Evolutionary conservation across 2,888 invertebrate species (phyloP), one percentile per base, ranked within the genome.

Genomic region (Synanthedon tipuliformis): DNA sequence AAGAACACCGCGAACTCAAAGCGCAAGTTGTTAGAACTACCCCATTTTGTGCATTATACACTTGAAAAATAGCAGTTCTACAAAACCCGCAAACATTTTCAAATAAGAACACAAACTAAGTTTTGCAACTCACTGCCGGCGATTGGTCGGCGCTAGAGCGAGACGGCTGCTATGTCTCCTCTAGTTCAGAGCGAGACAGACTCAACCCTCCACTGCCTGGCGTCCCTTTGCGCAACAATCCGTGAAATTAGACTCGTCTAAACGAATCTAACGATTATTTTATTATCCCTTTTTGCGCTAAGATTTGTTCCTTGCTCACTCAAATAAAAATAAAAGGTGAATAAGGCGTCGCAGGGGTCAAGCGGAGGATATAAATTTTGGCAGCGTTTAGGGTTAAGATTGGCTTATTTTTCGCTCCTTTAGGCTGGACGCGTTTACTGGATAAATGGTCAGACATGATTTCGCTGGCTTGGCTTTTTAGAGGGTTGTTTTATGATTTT

Each of bases 211-310:
- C 62, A 57, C 64, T 65, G 68, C 68, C 64, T 62, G 23, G 63
- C 72, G 74, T 78, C 85, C 87, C 84, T 84, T 86, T 83, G 79
- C 73, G 79, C 85, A 85, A 69, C 82, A 80, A 82, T 69, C 81
- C 87, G 81, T 86, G 86, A 87, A 87, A 87, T 87, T 87, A 82
- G 84, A 84, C 65, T 81, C 85, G 83, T 85, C 86, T 87, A 86
- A 85, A 86, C 86, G 87, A 84, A 86, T 85, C 81, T 85, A 86
- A 86, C 87, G 87, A 86, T 87, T 87, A 87, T 86, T 87, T 87
- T 87, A 87, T 86, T 87, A 86, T 86, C 83, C 85, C 85, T 80
- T 83, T 85, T 83, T 83, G 75, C 84, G 75, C 85, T 86, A 86
- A 87, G 87, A 87, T 86, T 87, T 86, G 87, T 86, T 87, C 77